These are phyloP conservation scores for Brevimyrus niger DNA, from an alignment of 2,113 vertebrate genomes.

Conservation along the genomic window DNA sequence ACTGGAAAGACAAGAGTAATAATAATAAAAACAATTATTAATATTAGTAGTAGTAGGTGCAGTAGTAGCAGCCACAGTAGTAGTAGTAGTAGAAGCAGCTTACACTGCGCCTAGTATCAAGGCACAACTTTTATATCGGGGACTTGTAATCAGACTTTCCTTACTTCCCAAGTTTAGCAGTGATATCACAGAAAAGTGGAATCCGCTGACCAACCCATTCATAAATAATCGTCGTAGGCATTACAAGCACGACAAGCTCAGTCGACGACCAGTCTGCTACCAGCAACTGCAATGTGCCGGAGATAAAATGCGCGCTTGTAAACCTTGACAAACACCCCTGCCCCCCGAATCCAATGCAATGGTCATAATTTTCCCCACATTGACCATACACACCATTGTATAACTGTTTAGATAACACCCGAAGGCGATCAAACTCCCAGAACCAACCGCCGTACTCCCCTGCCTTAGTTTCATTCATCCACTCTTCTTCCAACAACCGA, in stretches of 20 bases:
- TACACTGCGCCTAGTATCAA: not conserved
- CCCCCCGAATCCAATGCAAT: not conserved
- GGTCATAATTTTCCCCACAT: conserved; percentile 20
- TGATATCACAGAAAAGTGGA: not conserved
- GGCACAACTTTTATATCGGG: not conserved
- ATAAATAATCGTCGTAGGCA: not conserved
- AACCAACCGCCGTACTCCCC: conserved; percentile 44
- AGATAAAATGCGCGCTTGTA: not conserved
- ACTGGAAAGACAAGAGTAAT: not conserved
- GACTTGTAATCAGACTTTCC: not conserved
- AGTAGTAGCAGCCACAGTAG: not conserved
- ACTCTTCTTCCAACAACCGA: conserved; percentile 36
- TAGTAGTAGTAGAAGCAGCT: not conserved
- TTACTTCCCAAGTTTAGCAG: not conserved
- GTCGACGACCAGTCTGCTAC: not conserved
- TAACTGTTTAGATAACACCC: conserved; percentile 67
- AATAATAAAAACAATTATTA: not conserved
- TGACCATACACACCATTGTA: conserved; percentile 39
- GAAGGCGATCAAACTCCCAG: conserved; percentile 28
- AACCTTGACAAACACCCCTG: not conserved
- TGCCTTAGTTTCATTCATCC: conserved; percentile 41
- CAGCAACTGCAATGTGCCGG: not conserved
- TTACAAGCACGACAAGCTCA: not conserved
- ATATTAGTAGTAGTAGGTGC: not conserved
- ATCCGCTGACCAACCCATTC: not conserved